These are phyloP conservation scores for Periparus ater DNA, from an alignment of 2,797 vertebrate genomes.

Conservation along the genomic window DNA sequence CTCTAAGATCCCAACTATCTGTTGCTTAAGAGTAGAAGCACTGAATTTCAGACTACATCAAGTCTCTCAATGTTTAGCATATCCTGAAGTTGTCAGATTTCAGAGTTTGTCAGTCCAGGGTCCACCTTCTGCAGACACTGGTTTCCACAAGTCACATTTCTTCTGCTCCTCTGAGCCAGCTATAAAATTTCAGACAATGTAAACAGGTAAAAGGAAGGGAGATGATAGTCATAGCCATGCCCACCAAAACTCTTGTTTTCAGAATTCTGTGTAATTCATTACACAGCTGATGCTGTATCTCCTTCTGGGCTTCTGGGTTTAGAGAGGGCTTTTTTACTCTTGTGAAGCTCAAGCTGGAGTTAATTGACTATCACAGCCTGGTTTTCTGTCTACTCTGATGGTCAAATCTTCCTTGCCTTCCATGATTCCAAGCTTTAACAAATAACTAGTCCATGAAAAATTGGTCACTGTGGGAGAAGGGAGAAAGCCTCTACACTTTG, in stretches of 20 bases:
- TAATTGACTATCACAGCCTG: background rate
- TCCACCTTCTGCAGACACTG: background rate
- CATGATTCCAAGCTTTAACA: background rate
- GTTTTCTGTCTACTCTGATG: background rate
- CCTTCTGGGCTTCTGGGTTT: background rate
- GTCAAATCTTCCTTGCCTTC: background rate
- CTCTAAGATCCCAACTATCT: background rate
- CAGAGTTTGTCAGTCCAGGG: background rate
- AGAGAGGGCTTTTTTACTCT: background rate
- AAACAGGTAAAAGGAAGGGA: background rate
- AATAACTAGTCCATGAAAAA: background rate
- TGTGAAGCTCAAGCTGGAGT: background rate
- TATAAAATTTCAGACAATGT: background rate
- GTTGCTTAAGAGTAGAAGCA: background rate
- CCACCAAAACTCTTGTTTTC: background rate
- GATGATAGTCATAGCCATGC: background rate
- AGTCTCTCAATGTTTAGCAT: background rate
- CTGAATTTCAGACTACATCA: background rate
- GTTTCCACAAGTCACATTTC: conserved; percentile 4
- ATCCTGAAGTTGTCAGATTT: background rate
- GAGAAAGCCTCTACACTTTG: background rate
- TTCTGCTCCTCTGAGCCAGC: background rate
- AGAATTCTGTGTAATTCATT: background rate
- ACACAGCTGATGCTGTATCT: background rate
- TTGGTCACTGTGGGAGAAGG: background rate